A percentile compares a stretch with the other conserved stretches of the same genome.
phyloP scores from a whole-genome alignment of 1,140 invertebrate genomes.

The Condylostylus longicornis region DNA sequence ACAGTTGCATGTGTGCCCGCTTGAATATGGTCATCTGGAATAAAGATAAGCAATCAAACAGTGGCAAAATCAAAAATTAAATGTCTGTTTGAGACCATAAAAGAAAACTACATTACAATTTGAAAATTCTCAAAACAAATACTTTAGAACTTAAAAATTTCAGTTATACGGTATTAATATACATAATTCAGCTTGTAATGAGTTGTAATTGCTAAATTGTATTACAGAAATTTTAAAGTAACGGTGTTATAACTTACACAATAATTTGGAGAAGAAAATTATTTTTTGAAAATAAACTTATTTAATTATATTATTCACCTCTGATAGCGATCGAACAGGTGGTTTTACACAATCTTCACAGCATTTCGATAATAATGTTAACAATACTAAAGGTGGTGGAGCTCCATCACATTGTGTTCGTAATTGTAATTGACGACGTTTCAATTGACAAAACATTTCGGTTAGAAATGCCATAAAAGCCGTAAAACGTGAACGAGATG shows the following conservation, averaged over 20 bases:
- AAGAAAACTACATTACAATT: too few species aligned
- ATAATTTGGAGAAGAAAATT: too few species aligned
- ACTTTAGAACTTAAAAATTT: too few species aligned
- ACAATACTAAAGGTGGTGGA: constrained; percentile 53
- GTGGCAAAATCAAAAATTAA: too few species aligned
- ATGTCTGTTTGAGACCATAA: too few species aligned
- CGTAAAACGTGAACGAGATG: constrained; percentile 47
- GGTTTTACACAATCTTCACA: constrained; percentile 67
- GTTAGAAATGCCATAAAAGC: constrained; percentile 77
- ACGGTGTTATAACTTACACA: not conserved
- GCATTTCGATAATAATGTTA: constrained; percentile 67
- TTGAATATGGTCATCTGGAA: too few species aligned
- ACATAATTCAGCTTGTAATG: not conserved
- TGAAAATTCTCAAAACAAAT: too few species aligned
- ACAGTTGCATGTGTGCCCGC: too few species aligned
- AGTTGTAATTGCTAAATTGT: not conserved
- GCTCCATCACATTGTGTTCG: constrained; percentile 49
- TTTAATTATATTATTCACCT: constrained; percentile 37
- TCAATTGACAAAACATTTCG: constrained; percentile 75
- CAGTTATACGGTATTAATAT: not conserved
- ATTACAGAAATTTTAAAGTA: not conserved
- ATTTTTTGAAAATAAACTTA: too few species aligned
- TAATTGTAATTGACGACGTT: constrained; percentile 54
- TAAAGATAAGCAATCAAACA: too few species aligned
- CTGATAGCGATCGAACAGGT: constrained; percentile 58